phyloP scores from a whole-genome alignment of 2,888 invertebrate species.

The Leucoma salicis region DNA sequence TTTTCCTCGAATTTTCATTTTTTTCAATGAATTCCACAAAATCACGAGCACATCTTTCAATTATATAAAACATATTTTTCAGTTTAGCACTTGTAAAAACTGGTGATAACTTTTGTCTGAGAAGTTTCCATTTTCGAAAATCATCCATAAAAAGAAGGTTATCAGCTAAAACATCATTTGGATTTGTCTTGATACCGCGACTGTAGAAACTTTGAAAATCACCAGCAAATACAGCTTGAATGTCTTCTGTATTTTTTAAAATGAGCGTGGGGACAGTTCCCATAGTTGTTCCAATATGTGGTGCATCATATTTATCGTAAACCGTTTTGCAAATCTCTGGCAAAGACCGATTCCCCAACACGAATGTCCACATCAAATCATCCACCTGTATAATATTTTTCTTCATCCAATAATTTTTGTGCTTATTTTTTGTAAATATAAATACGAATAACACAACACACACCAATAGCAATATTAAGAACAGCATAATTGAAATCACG shows the following conservation, averaged over 20 bases:
- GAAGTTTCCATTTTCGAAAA: slow-evolving; percentile 55
- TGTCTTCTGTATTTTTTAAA: slow-evolving; percentile 47
- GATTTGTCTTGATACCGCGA: slow-evolving; percentile 47
- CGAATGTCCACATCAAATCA: slow-evolving; percentile 42
- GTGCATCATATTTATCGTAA: slow-evolving; percentile 44
- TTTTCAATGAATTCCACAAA: slow-evolving; percentile 47
- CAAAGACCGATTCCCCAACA: slow-evolving; percentile 45
- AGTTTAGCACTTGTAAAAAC: slow-evolving; percentile 58
- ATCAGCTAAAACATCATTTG: slow-evolving; percentile 51
- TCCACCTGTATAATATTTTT: slow-evolving; percentile 44
- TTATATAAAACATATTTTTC: slow-evolving; percentile 61
- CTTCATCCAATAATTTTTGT: slow-evolving; percentile 51
- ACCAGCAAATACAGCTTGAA: slow-evolving; percentile 49
- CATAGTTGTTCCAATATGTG: slow-evolving; percentile 44
- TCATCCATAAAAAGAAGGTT: slow-evolving; percentile 56
- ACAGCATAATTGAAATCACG: slow-evolving; percentile 6
- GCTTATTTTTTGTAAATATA: slow-evolving; percentile 18
- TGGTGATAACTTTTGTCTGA: slow-evolving; percentile 61
- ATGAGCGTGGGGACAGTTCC: slow-evolving; percentile 47
- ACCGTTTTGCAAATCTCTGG: slow-evolving; percentile 49
- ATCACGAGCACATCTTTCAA: slow-evolving; percentile 54
- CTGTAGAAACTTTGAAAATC: slow-evolving; percentile 56
- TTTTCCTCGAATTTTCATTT: slow-evolving; percentile 30
- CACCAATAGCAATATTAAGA: slow-evolving; percentile 4
- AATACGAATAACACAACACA: slow-evolving; percentile 4